Base-by-base conservation (phyloP, 2,113 vertebrate species). In the Trichechus manatus region DNA sequence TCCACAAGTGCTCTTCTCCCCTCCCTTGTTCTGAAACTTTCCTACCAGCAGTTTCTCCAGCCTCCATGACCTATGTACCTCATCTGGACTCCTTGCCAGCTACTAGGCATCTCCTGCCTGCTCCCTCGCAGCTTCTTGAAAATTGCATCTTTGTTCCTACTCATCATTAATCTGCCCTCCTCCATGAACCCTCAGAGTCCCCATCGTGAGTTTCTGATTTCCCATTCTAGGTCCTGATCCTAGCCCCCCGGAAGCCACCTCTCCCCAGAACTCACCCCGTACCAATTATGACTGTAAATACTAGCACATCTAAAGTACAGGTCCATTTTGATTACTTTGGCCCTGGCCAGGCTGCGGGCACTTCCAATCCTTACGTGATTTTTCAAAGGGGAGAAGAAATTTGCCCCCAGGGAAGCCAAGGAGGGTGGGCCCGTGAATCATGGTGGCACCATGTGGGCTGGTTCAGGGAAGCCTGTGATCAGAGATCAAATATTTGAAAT, bases 401-500 rank as follows among this genome's bases (percentile, higher is more conserved):
- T 10, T 42, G 6, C 29, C 90, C 44, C n/a, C 0, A 9, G 75
- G 77, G 82, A 72, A 50, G 4, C 75, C 15, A 0, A 19, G 39
- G 83, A 68, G 56, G 66, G 61, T 29, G 33, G 23, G 50, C n/a
- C 50, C 27, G 10, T 56, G 59, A 66, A 47, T 93, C 78, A 61
- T 0, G 5, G 80, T 29, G 81, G 89, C 85, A 66, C 84, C 22
- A 0, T 29, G 68, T 31, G 78, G 81, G 82, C 80, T 1, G 29
- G 20, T 80, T 9, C 27, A 50, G 47, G 83, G 89, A 86, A 75
- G 72, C 88, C 79, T 50, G 87, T 56, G 56, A 87, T 87, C 86
- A 82, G 88, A 94, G 68, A 97, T 95, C 96, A 88, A 2, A 94
- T 92, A 85, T 94, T 87, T 81, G 94, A 75, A 94, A 75, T 25